Base-by-base conservation (phyloP, 2,113 vertebrate species). In the Aleadryas rufinucha region DNA sequence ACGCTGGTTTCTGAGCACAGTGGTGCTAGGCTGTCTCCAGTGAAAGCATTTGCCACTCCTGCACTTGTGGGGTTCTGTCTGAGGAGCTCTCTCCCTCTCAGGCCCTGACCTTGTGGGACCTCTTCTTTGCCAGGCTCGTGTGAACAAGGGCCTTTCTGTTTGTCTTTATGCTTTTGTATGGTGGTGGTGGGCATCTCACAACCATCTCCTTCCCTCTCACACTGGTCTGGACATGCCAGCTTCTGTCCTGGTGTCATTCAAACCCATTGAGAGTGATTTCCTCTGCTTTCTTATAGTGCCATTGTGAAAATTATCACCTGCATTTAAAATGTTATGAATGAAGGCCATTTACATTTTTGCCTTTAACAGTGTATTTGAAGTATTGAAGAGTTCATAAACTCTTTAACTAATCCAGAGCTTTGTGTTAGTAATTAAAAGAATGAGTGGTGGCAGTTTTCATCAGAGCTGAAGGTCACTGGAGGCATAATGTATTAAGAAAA, bases 361-460 rank as follows among this genome's bases (percentile, higher is more conserved):
- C 23, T 75, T 87, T 64, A 85, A 89, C 37, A 37, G 30, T 3
- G 1, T 60, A 65, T 95, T 84, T 93, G 57, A 94, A 87, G 59
- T 91, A 54, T 23, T 68, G 71, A 87, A 56, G 71, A 69, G 57
- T 65, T 87, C 72, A 56, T 84, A 84, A 89, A 44, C 45, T 74
- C 27, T 92, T 74, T 56, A 52, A 78, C 47, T 89, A 79, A 94
- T 52, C 63, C 72, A 64, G 64, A 70, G 76, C 83, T 92, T 90
- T 84, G 50, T 92, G 76, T 52, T 63, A 77, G 71, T 84, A 90
- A 96, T 90, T 87, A 65, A 86, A 84, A 87, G 93, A 89, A 87
- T 26, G 45, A 86, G 20, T 41, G 47, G 52, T 92, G 69, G 49
- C 57, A 64, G 35, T 91, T 95, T 92, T 81, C 2, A 0, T 70